Evolutionary conservation across 2,797 vertebrate genomes (phyloP).

Genomic region (Hyperoplus immaculatus): DNA sequence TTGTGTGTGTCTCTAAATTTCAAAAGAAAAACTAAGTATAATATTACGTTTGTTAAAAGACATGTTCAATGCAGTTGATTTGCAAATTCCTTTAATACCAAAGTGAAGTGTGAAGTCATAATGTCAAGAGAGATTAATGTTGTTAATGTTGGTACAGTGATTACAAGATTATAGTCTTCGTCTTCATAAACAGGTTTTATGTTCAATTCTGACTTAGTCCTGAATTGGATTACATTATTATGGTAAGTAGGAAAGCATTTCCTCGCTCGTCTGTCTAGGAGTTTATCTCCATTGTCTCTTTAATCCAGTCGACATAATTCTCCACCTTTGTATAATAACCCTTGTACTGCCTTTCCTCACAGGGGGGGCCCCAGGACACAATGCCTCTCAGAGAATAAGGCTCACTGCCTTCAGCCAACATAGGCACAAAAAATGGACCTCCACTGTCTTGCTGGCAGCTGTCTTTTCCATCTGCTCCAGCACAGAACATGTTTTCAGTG

Average conservation of each 20-base stretch:
- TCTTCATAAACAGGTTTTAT: not conserved
- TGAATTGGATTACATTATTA: not conserved
- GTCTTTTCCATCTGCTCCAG: conserved; percentile 84
- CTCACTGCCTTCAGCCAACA: conserved; percentile 39
- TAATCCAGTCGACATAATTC: conserved; percentile 93
- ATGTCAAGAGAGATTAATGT: conserved; percentile 8
- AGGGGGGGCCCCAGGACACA: conserved; percentile 91
- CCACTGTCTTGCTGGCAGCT: conserved; percentile 92
- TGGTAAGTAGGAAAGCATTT: conserved; percentile 5
- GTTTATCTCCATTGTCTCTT: conserved; percentile 81
- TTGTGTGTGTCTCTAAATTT: not conserved
- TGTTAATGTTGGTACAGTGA: conserved; percentile 33
- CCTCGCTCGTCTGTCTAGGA: not conserved
- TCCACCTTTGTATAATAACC: conserved; percentile 92
- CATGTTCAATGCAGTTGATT: not conserved
- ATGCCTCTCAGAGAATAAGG: conserved; percentile 86
- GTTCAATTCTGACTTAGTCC: conserved; percentile 1
- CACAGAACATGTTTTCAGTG: conserved; percentile 95
- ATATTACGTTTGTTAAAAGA: not conserved
- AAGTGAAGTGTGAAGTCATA: conserved; percentile 16
- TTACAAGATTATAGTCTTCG: conserved; percentile 21
- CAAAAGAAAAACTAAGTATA: not conserved
- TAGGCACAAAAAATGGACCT: conserved; percentile 84
- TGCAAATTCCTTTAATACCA: conserved; percentile 45
- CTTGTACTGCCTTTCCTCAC: conserved; percentile 71